phyloP scores from a whole-genome alignment of 2,888 invertebrate genomes.

The Aleiodes testaceus region DNA sequence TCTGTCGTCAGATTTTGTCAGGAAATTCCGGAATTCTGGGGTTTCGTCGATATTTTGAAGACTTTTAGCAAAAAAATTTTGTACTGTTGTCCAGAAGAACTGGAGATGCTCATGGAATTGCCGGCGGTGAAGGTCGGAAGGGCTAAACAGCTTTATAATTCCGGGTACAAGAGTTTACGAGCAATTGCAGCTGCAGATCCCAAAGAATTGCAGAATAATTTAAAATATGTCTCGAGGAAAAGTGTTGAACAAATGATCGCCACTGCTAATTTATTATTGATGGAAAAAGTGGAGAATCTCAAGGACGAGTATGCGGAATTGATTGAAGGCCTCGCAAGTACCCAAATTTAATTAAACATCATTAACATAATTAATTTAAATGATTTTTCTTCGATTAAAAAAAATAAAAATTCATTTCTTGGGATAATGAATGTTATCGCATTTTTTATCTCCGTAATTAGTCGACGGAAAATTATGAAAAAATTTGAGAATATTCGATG shows the following conservation, averaged over 20 bases:
- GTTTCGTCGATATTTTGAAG: conserved; percentile 83
- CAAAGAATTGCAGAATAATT: conserved; percentile 76
- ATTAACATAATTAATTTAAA: too few relatives aligned
- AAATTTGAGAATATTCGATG: too few relatives aligned
- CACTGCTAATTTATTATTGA: conserved; percentile 87
- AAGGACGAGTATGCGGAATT: conserved; percentile 88
- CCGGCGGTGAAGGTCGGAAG: conserved; percentile 91
- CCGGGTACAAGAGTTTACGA: conserved; percentile 86
- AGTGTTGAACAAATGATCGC: conserved; percentile 86
- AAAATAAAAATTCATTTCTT: too few relatives aligned
- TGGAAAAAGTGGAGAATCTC: conserved; percentile 90
- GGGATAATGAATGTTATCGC: too few relatives aligned
- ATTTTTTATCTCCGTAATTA: too few relatives aligned
- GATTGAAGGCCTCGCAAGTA: conserved; percentile 75
- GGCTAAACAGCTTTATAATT: conserved; percentile 87
- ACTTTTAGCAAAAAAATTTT: conserved; percentile 84
- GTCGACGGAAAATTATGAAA: too few relatives aligned
- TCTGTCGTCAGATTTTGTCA: conserved; percentile 87
- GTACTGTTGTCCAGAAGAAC: conserved; percentile 86
- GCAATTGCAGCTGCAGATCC: conserved; percentile 84
- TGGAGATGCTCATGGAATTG: conserved; percentile 88
- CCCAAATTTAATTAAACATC: not conserved
- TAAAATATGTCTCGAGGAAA: conserved; percentile 81
- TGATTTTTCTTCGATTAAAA: too few relatives aligned
- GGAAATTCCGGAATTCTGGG: conserved; percentile 87